Conservation (phyloP, 2,797 vertebrate genomes). For the Dallia pectoralis region DNA sequence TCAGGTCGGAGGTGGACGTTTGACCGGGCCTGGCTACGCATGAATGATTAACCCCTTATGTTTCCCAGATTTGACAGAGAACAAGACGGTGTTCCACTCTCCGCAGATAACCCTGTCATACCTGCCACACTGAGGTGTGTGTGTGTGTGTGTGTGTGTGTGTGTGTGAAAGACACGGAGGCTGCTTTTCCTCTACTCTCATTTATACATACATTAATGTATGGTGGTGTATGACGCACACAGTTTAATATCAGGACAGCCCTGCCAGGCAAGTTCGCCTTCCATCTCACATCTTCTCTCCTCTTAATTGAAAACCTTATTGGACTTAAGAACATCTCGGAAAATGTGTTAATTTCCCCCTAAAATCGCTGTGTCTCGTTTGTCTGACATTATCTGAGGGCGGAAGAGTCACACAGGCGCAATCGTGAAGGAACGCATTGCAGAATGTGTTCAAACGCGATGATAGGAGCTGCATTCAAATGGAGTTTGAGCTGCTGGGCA, state of each 20-base stretch:
- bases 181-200: neutral
- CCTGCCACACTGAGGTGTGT: neutral
- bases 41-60: neutral
- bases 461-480: constrained; percentile 23
- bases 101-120: neutral
- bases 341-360: constrained; percentile 25
- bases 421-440: constrained; percentile 33
- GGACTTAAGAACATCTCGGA: neutral
- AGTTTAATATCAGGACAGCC: neutral
- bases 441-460: constrained; percentile 26
- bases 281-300: neutral
- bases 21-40: neutral
- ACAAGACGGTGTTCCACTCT: neutral
- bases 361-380: constrained; percentile 29
- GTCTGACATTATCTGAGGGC: constrained; percentile 23
- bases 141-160: neutral
- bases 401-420: constrained; percentile 5
- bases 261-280: neutral
- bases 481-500: constrained; percentile 17
- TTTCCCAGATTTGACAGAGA: neutral
- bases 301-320: constrained; percentile 13
- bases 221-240: neutral
- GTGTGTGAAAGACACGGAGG: neutral
- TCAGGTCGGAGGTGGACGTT: neutral
- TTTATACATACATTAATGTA: neutral